Percentiles rank a stretch among this genome's conserved stretches.
Conservation (phyloP, 2,888 invertebrate genomes). For the Cordylochernes scorpioides region DNA sequence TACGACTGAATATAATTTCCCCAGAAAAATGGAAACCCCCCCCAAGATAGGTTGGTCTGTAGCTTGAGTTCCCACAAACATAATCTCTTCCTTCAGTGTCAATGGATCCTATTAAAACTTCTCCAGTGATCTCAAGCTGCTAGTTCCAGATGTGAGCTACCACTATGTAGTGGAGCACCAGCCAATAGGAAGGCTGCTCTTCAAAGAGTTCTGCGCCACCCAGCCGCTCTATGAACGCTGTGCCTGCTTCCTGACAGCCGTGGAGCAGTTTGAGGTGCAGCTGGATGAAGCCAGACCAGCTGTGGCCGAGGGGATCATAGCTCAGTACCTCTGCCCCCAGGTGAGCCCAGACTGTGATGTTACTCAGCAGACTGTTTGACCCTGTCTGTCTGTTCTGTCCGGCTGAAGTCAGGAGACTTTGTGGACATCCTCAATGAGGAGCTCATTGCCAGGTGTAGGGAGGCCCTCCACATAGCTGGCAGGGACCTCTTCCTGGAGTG, state of each 20-base stretch:
- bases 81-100: no score
- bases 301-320: conserved; percentile 38
- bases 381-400: no score
- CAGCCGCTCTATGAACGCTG: conserved; percentile 63
- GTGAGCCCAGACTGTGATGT: conserved; percentile 6
- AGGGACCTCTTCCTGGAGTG: conserved; percentile 76
- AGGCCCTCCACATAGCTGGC: conserved; percentile 36
- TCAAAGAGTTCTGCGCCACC: conserved; percentile 80
- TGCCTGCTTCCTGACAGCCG: conserved; percentile 75
- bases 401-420: conserved; percentile 30
- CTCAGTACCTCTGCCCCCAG: conserved; percentile 29
- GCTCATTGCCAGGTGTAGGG: conserved; percentile 36
- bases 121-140: no score
- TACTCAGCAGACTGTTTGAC: no score
- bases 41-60: no score
- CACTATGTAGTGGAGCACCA: conserved; percentile 92
- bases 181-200: conserved; percentile 83
- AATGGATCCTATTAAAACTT: no score
- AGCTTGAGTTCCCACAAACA: no score
- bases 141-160: conserved; percentile 78
- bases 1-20: no score
- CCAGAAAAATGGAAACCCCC: no score
- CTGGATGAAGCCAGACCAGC: conserved; percentile 60
- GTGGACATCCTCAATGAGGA: conserved; percentile 40
- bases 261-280: conserved; percentile 71